Evolutionary conservation across 2,888 invertebrate species (phyloP).

Genomic region (Drosophila ustulata): DNA sequence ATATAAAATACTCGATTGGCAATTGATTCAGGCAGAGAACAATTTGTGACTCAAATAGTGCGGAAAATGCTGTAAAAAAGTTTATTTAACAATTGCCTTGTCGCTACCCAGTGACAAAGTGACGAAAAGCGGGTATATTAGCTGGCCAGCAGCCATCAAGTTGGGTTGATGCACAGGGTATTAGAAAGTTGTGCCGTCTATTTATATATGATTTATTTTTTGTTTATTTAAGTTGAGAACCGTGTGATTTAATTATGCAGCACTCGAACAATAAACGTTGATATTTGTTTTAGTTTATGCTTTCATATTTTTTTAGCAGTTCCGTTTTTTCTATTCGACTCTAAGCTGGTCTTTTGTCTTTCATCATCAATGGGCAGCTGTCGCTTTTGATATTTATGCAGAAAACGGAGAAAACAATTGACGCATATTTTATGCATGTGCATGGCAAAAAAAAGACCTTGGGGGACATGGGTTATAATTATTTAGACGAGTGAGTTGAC

Average conservation of each 20-base stretch:
- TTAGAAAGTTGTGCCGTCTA: not conserved
- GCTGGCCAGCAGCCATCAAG: not conserved
- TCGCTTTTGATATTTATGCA: slow-evolving; percentile 67
- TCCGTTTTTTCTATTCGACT: slow-evolving; percentile 13
- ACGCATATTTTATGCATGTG: slow-evolving; percentile 59
- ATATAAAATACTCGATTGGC: slow-evolving; percentile 41
- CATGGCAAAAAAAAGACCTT: slow-evolving; percentile 22
- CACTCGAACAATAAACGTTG: slow-evolving; percentile 45
- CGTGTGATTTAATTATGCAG: slow-evolving; percentile 72
- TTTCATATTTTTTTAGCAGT: slow-evolving; percentile 18
- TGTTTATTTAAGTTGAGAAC: slow-evolving; percentile 33
- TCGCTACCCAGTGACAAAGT: not conserved
- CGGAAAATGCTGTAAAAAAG: slow-evolving; percentile 67
- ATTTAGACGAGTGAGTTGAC: slow-evolving; percentile 56
- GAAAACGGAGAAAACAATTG: slow-evolving; percentile 27
- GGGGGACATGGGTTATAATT: slow-evolving; percentile 58
- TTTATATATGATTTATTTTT: not conserved
- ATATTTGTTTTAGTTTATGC: slow-evolving; percentile 17
- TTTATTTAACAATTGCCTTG: slow-evolving; percentile 60
- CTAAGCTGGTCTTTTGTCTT: slow-evolving; percentile 64
- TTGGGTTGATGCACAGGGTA: not conserved
- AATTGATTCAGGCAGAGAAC: slow-evolving; percentile 74
- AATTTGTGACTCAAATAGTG: slow-evolving; percentile 73
- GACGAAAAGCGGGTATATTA: not conserved
- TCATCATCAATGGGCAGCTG: slow-evolving; percentile 55